These are phyloP conservation scores for Lasiommata megera DNA, from an alignment of 2,888 invertebrate species.

Conservation along the genomic window DNA sequence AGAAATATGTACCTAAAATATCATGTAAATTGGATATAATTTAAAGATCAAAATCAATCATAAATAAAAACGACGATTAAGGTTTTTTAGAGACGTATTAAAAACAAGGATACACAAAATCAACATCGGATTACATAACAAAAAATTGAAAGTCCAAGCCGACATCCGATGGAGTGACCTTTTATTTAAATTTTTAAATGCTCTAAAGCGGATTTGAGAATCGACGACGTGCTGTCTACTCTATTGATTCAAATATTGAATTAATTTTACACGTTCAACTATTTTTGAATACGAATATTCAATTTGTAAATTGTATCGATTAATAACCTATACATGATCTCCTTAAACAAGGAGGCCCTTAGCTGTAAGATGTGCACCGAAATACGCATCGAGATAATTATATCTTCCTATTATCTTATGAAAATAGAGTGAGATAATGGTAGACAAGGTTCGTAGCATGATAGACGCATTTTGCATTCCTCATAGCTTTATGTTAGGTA, in stretches of 20 bases:
- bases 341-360: no score
- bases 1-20: neutral
- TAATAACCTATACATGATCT: no score
- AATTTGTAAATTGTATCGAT: constrained; percentile 13
- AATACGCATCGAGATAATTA: no score
- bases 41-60: constrained; percentile 11
- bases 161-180: constrained; percentile 33
- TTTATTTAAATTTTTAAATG: constrained; percentile 25
- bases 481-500: no score
- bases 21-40: constrained; percentile 4
- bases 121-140: constrained; percentile 26
- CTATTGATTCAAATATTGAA: constrained; percentile 23
- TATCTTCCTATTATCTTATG: no score
- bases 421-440: no score
- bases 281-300: neutral
- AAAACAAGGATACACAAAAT: constrained; percentile 26
- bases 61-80: constrained; percentile 14
- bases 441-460: no score
- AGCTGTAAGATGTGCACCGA: no score
- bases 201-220: constrained; percentile 32
- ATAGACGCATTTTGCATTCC: no score
- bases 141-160: constrained; percentile 24
- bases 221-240: constrained; percentile 34
- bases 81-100: constrained; percentile 5
- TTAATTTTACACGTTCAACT: constrained; percentile 10